phyloP scores from a whole-genome alignment of 2,113 vertebrate genomes.

The Perccottus glenii region DNA sequence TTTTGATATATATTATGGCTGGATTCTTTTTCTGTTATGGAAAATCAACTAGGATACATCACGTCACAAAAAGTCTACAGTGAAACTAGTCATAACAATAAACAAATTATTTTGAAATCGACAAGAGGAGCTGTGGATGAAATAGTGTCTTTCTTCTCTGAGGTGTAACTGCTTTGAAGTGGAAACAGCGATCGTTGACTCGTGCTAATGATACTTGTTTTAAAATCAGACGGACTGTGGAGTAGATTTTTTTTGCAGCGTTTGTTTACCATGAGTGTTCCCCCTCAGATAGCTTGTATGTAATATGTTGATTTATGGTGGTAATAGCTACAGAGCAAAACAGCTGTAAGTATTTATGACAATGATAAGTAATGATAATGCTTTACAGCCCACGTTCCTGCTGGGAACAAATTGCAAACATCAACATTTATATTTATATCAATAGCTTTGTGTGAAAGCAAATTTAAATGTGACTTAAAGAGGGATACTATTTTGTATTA shows the following conservation, averaged over 20 bases:
- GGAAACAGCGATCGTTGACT: neutral
- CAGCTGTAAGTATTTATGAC: slow-evolving; percentile 41
- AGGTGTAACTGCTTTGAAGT: slow-evolving; percentile 19
- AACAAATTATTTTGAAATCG: slow-evolving; percentile 17
- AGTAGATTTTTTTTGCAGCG: slow-evolving; percentile 29
- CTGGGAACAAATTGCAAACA: neutral
- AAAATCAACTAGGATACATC: neutral
- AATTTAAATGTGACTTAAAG: too few relatives aligned
- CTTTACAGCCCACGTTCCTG: neutral
- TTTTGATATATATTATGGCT: neutral
- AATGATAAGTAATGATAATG: slow-evolving; percentile 24
- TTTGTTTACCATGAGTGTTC: slow-evolving; percentile 28
- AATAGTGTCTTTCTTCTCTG: neutral
- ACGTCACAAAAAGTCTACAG: neutral
- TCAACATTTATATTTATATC: neutral
- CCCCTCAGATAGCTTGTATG: slow-evolving; percentile 32
- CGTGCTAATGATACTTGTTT: slow-evolving; percentile 9
- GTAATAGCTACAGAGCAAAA: slow-evolving; percentile 23
- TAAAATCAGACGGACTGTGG: slow-evolving; percentile 11
- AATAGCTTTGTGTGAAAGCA: too few relatives aligned
- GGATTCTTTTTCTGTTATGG: slow-evolving; percentile 4
- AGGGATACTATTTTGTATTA: too few relatives aligned
- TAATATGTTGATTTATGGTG: slow-evolving; percentile 48
- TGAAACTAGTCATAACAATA: neutral
- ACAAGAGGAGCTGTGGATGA: slow-evolving; percentile 22